phyloP scores from a whole-genome alignment of 2,888 invertebrate species.

The Agonopterix heracliana region DNA sequence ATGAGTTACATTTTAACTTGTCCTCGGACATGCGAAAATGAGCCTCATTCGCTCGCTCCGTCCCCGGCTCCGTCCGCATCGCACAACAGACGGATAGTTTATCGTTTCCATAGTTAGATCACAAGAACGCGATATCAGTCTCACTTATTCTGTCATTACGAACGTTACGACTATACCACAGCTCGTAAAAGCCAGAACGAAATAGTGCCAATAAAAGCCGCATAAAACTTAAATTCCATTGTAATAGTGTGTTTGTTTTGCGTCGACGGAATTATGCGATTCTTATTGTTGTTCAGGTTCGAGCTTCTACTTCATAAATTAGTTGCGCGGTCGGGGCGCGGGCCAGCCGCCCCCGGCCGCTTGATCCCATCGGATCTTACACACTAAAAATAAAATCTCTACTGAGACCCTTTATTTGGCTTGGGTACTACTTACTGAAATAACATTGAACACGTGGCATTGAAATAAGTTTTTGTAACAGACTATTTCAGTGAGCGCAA shows the following conservation, averaged over 20 bases:
- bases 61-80: constrained; percentile 12
- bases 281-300: constrained; percentile 30
- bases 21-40: background rate
- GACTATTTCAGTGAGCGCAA: constrained; percentile 23
- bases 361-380: constrained; percentile 31
- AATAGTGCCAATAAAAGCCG: constrained; percentile 35
- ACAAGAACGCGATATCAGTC: constrained; percentile 71
- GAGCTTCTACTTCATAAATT: constrained; percentile 45
- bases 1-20: background rate
- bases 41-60: constrained; percentile 8
- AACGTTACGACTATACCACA: constrained; percentile 63
- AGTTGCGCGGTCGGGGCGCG: constrained; percentile 33
- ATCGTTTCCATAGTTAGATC: constrained; percentile 41
- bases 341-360: constrained; percentile 54
- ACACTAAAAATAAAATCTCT: constrained; percentile 49
- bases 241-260: constrained; percentile 6
- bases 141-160: constrained; percentile 74
- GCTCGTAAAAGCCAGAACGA: constrained; percentile 42
- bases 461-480: constrained; percentile 5
- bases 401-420: constrained; percentile 44
- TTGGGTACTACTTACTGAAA: constrained; percentile 34
- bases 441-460: constrained; percentile 11
- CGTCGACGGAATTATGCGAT: constrained; percentile 30
- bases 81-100: constrained; percentile 29
- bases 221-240: constrained; percentile 25